Evolutionary conservation across 2,888 invertebrate species (phyloP), one percentile per base, ranked within the genome.

Genomic region (Pomacea canaliculata): DNA sequence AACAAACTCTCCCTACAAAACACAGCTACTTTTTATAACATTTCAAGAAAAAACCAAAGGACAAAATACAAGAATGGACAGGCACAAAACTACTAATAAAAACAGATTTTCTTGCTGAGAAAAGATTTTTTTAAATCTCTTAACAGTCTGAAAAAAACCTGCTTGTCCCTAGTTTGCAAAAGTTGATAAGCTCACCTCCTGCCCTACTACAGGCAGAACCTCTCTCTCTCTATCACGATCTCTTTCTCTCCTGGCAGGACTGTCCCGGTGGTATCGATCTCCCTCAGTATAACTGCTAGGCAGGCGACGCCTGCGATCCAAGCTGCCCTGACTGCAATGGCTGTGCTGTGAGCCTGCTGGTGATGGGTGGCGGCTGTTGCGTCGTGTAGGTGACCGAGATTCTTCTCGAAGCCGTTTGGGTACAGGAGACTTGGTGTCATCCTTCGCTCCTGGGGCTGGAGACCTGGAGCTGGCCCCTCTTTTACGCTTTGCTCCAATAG

Each of bases 341-440:
- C 78, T 76, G 27, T 75, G 75, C 62, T 71, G 72, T 27, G 78
- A 78, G 27, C 78, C 75, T 0, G 76, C 72, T 37, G 78, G 78
- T 13, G 78, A 78, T 5, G 74, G 74, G 12, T 74, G 74, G 23
- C 74, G 68, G 63, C 74, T 74, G 48, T 59, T 23, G 23, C 48
- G 56, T 2, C 74, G 60, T 9, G n/a, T 48, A 19, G 69, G 68
- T 1, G 74, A 74, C 69, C 69, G 19, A 13, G 74, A 74, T 37
- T 72, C 67, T 23, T 78, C 78, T 37, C 78, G 69, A 1, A 59
- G 69, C 7, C 78, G 75, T 48, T 78, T 78, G 65, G 71, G 70
- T 8, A 60, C 65, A 12, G 76, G 78, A 2, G 78, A 78, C 18
- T 69, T 68, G 13, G 78, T 74, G 63, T 80, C 82, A 48, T 81